These are phyloP conservation scores for Tetrax tetrax DNA, from an alignment of 2,113 vertebrate genomes.

Conservation along the genomic window DNA sequence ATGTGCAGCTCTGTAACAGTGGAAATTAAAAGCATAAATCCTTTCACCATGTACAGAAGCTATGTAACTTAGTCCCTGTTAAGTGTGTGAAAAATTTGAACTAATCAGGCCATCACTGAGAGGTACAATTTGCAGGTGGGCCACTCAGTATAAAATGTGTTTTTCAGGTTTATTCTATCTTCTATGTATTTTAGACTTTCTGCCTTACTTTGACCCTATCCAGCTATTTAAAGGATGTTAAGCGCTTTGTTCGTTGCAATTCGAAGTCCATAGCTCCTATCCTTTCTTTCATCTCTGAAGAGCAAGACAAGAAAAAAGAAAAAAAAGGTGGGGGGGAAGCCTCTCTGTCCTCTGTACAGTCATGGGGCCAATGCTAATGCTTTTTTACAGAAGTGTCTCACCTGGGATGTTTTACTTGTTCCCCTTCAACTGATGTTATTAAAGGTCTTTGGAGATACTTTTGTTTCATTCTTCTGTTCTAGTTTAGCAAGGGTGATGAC, in stretches of 20 bases:
- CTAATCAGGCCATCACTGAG: conserved; percentile 34
- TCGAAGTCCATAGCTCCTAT: not conserved
- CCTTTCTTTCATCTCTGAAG: conserved; percentile 47
- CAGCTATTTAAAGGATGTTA: conserved; percentile 55
- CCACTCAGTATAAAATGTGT: not conserved
- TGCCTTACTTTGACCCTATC: conserved; percentile 40
- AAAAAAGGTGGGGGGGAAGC: not conserved
- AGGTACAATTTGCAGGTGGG: not conserved
- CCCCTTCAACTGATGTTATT: conserved; percentile 66
- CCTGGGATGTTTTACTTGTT: conserved; percentile 67
- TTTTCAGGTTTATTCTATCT: not conserved
- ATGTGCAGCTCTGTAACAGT: not conserved
- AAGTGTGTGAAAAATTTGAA: conserved; percentile 3
- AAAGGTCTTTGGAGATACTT: conserved; percentile 75
- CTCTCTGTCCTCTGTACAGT: not conserved
- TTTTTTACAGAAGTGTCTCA: conserved; percentile 30
- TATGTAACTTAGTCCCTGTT: not conserved
- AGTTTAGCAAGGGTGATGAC: conserved; percentile 73
- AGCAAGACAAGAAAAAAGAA: conserved; percentile 20
- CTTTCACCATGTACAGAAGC: not conserved
- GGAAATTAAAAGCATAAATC: conserved; percentile 39
- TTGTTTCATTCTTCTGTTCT: conserved; percentile 74
- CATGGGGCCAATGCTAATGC: not conserved
- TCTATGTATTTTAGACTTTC: not conserved
- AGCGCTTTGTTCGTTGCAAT: conserved; percentile 33